Percentiles rank a stretch among this genome's conserved stretches.
Evolutionary conservation across 2,888 invertebrate genomes (phyloP).

Genomic region (Zygaena filipendulae): DNA sequence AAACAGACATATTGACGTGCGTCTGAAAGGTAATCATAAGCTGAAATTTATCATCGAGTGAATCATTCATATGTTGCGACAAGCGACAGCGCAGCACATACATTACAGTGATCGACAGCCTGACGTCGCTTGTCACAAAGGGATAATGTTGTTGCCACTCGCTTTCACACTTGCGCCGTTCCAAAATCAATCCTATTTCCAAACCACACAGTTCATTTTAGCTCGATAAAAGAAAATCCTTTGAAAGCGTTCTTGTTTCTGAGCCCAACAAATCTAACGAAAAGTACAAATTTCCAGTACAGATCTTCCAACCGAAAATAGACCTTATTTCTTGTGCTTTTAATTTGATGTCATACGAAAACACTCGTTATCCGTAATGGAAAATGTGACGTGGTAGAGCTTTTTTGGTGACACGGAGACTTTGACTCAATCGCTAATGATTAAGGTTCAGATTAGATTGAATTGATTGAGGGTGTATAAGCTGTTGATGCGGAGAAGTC

Average conservation of each 20-base stretch:
- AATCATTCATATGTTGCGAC: conserved; percentile 66
- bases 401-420: conserved; percentile 8
- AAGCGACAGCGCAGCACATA: conserved; percentile 66
- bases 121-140: conserved; percentile 63
- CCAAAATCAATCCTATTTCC: conserved; percentile 20
- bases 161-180: conserved; percentile 17
- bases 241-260: conserved; percentile 25
- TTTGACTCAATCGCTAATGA: conserved; percentile 12
- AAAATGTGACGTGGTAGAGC: conserved; percentile 38
- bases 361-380: conserved; percentile 31
- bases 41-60: conserved; percentile 67
- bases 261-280: conserved; percentile 43
- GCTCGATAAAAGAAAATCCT: background rate
- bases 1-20: conserved; percentile 63
- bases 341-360: conserved; percentile 31
- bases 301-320: conserved; percentile 25
- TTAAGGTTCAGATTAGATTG: conserved; percentile 22
- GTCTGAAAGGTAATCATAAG: conserved; percentile 68
- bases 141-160: conserved; percentile 64
- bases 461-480: conserved; percentile 1
- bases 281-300: conserved; percentile 54
- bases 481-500: conserved; percentile 3
- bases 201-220: conserved; percentile 18
- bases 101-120: conserved; percentile 68
- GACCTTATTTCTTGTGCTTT: conserved; percentile 30